A percentile compares a stretch with the other conserved stretches of the same genome.
These are phyloP conservation scores for Rhabdomys pumilio DNA, from an alignment of 2,797 vertebrate genomes.

Conservation along the genomic window DNA sequence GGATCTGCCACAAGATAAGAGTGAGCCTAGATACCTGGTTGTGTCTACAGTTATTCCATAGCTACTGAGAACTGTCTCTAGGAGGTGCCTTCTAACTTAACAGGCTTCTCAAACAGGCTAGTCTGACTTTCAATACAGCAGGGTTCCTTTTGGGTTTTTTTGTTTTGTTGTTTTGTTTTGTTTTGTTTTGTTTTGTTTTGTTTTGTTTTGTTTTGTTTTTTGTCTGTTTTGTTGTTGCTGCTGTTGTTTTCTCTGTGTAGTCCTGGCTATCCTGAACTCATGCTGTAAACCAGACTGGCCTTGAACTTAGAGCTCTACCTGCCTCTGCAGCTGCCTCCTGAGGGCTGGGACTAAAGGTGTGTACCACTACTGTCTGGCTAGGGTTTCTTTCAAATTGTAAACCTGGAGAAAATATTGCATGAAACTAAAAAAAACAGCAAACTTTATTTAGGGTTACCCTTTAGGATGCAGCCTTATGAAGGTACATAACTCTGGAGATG, in stretches of 20 bases:
- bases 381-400: background rate
- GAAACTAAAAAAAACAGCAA: background rate
- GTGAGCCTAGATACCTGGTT: background rate
- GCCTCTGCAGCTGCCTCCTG: background rate
- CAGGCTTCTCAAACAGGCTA: background rate
- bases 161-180: too few relatives aligned
- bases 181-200: too few relatives aligned
- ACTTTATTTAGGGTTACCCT: background rate
- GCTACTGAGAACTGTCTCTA: background rate
- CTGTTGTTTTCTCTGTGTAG: background rate
- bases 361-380: background rate
- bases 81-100: background rate
- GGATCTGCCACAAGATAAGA: background rate
- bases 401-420: background rate
- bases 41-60: background rate
- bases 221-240: too few relatives aligned
- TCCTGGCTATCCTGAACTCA: background rate
- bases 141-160: background rate
- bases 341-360: background rate
- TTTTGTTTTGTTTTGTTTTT: too few relatives aligned
- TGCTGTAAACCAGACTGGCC: background rate
- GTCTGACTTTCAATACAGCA: background rate
- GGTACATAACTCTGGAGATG: fast-evolving
- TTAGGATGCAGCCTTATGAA: background rate
- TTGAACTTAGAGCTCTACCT: background rate